Conservation (phyloP, 2,113 vertebrate genomes). For the sheep (Ovis aries) region DNA sequence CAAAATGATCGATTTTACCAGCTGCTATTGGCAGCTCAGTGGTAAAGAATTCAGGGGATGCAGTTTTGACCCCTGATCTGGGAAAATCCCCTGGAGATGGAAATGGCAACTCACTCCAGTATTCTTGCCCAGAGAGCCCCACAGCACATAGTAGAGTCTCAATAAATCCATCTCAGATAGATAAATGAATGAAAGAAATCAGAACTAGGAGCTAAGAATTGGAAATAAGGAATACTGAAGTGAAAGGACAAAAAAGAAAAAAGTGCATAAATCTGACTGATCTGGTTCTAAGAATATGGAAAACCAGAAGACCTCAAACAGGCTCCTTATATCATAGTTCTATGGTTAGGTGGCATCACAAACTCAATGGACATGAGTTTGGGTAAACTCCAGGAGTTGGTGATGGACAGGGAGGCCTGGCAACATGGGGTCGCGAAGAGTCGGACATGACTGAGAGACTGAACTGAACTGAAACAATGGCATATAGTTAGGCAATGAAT, state of each 20-base stretch:
- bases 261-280: not conserved
- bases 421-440: too few species aligned
- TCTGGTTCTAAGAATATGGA: not conserved
- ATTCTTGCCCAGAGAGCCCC: not conserved
- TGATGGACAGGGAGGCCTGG: too few species aligned
- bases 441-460: rapidly evolving
- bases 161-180: not conserved
- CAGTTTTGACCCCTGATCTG: not conserved
- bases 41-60: not conserved
- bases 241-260: not conserved
- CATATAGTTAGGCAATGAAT: not conserved
- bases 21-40: not conserved
- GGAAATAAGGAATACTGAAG: not conserved
- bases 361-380: too few species aligned
- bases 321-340: not conserved
- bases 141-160: not conserved
- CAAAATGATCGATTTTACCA: not conserved
- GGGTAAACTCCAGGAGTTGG: too few species aligned
- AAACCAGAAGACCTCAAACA: not conserved
- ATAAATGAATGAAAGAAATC: not conserved
- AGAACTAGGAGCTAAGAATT: not conserved
- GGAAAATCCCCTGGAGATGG: not conserved
- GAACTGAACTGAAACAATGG: not conserved
- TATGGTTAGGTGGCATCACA: too few species aligned
- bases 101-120: not conserved